Base-by-base conservation (phyloP, 2,797 vertebrate species). In the Chromobotia macracanthus region DNA sequence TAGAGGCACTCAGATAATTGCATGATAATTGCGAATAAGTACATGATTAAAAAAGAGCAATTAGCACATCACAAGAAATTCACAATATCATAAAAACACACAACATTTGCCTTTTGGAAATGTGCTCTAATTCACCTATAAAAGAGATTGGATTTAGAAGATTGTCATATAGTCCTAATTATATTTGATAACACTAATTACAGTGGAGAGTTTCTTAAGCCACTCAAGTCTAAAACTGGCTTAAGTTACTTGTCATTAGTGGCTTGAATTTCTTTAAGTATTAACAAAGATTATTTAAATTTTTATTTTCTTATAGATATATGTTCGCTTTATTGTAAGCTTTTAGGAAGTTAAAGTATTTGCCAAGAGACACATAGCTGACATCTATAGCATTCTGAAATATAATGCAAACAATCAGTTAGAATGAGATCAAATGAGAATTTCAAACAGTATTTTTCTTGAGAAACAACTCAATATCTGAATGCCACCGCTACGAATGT, bases 1-100 rank as follows among this genome's bases (percentile, higher is more conserved):
- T 41, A 48, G 65, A 77, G 31, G 55, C 55, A 50, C 41, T 60
- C 44, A 23, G 13, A 61, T 60, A 67, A 69, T 67, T 66, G 15
- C 64, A 76, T 25, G 72, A 50, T 50, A 51, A 53, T 77, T 76
- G 35, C 61, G 41, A 58, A 53, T 67, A 58, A 68, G 35, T 68
- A 8, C 38, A 68, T 58, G 18, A 69, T 35, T 56, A 56, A 69
- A 35, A 66, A 75, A 58, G 53, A 50, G 41, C 55, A 35, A 41
- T 69, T 61, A 60, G 53, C 53, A 70, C 31, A 70, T 51, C 5
- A 51, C 53, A 65, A 65, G 46, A 23, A 44, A 44, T 66, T 44
- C 6, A 4, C 51, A 56, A 31, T 64, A 44, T 48, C 25, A 60
- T 69, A 38, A 70, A 38, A 69, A 50, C 55, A 25, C 13, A 10